phyloP scores from a whole-genome alignment of 1,140 invertebrate genomes.

The Chymomyza costata region DNA sequence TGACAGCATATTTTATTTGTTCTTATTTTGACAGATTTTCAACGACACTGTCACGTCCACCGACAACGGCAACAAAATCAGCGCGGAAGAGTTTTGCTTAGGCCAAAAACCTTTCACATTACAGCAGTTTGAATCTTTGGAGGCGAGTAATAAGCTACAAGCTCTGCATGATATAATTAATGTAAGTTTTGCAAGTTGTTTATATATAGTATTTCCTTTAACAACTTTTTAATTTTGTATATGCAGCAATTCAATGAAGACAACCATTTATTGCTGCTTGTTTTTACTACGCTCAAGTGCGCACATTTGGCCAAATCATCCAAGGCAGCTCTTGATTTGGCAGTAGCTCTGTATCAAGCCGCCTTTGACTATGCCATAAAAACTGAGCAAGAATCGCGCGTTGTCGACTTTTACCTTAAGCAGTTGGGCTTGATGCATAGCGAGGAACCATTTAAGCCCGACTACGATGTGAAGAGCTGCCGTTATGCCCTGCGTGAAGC shows the following conservation, averaged over 20 bases:
- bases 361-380: conserved; percentile 78
- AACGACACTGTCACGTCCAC: conserved; percentile 29
- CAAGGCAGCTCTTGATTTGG: conserved; percentile 77
- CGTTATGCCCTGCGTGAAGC: conserved; percentile 78
- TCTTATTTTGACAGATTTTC: conserved; percentile 20
- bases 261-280: conserved; percentile 76
- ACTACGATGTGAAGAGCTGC: conserved; percentile 80
- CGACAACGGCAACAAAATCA: conserved; percentile 19
- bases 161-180: conserved; percentile 70
- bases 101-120: conserved; percentile 53
- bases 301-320: conserved; percentile 77
- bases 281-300: conserved; percentile 79
- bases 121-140: conserved; percentile 54
- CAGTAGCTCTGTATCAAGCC: conserved; percentile 78
- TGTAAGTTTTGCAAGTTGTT: conserved; percentile 30
- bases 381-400: conserved; percentile 75
- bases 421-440: conserved; percentile 82
- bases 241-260: conserved; percentile 60
- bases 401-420: conserved; percentile 82
- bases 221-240: background rate
- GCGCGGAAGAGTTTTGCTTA: conserved; percentile 57
- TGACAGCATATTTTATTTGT: background rate
- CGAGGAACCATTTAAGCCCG: conserved; percentile 79
- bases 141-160: conserved; percentile 48
- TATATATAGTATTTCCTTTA: background rate